Evolutionary conservation across 2,113 vertebrate species (phyloP).

Genomic region (Phalacrocorax aristotelis): DNA sequence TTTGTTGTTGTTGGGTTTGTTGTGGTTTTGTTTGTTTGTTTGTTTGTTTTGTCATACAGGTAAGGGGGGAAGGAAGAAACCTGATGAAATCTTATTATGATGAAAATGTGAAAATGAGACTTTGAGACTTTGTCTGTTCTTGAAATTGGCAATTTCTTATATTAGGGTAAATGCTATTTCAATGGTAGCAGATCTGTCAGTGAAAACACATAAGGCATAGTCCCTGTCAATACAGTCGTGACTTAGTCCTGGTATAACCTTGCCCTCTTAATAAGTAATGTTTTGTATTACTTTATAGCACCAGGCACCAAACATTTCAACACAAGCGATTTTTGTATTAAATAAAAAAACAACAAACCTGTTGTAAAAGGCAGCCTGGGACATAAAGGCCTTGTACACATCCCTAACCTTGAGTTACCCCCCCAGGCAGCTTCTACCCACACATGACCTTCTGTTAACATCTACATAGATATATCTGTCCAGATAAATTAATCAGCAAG

Average conservation of each 20-base stretch:
- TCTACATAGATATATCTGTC: neutral
- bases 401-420: neutral
- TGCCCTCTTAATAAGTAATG: neutral
- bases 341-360: neutral
- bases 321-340: neutral
- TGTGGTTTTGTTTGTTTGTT: too few relatives aligned
- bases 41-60: neutral
- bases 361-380: neutral
- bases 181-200: neutral
- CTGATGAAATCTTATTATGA: neutral
- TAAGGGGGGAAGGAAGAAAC: neutral
- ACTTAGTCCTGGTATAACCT: neutral
- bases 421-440: neutral
- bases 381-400: fast-evolving
- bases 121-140: neutral
- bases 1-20: neutral
- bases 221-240: neutral
- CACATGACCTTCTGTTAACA: neutral
- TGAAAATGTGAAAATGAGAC: neutral
- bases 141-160: neutral
- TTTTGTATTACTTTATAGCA: neutral
- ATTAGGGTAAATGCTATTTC: neutral
- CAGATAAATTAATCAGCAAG: neutral
- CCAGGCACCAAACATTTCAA: neutral
- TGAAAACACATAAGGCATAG: neutral